phyloP scores from a whole-genome alignment of 2,888 invertebrate species.

The Laspeyria flexula region DNA sequence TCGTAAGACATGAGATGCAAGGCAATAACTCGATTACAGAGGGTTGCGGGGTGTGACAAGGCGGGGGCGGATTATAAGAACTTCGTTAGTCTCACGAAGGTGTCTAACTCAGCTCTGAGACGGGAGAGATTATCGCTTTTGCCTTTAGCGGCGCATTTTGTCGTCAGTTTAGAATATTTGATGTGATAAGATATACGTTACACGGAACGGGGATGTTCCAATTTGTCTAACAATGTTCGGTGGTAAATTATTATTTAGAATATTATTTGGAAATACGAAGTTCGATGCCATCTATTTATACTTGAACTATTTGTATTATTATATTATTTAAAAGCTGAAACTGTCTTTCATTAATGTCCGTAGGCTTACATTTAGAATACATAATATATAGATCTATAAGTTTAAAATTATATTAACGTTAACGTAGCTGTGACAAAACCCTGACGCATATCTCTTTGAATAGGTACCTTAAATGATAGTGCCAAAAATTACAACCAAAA shows the following conservation, averaged over 20 bases:
- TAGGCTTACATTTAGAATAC: no score
- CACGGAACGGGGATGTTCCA: conserved; percentile 19
- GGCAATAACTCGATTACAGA: conserved; percentile 80
- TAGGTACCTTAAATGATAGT: no score
- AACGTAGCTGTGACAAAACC: no score
- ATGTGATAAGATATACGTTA: conserved; percentile 47
- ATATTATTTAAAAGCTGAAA: no score
- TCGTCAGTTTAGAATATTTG: conserved; percentile 63
- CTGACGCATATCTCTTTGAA: no score
- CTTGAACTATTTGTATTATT: no score
- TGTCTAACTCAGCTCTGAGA: conserved; percentile 78
- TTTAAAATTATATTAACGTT: no score
- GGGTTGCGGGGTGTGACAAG: conserved; percentile 45
- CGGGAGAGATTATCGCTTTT: conserved; percentile 79
- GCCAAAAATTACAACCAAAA: not conserved
- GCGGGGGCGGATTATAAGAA: conserved; percentile 78
- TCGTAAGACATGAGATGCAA: conserved; percentile 76
- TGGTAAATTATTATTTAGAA: not conserved
- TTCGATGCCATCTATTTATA: no score
- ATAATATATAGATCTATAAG: no score
- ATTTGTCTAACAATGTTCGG: conserved; percentile 15
- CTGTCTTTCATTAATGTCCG: no score
- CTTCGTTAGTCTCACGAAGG: conserved; percentile 83
- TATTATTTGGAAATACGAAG: no score
- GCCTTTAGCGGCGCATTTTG: conserved; percentile 72